Percentiles rank a stretch among this genome's conserved stretches.
Evolutionary conservation across 1,140 invertebrate species (phyloP).

Genomic region (Drosophila kanapiae): DNA sequence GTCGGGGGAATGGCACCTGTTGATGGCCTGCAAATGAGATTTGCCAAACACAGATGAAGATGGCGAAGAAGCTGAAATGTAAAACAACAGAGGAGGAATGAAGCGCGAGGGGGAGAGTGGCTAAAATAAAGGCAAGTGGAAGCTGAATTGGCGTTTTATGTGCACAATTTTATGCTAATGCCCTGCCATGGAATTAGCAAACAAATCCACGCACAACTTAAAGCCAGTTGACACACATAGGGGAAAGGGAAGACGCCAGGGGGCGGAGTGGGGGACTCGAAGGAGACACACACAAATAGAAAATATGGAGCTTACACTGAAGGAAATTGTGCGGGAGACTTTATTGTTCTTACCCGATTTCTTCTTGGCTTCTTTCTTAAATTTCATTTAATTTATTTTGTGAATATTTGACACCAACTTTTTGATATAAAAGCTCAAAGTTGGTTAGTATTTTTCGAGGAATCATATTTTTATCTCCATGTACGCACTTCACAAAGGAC

Average conservation of each 20-base stretch:
- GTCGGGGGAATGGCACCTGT: slow-evolving; percentile 52
- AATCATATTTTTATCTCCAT: background rate
- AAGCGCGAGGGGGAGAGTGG: background rate
- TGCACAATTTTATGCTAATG: slow-evolving; percentile 72
- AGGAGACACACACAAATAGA: slow-evolving; percentile 18
- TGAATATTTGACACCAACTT: too few relatives aligned
- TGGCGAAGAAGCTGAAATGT: slow-evolving; percentile 12
- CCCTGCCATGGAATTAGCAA: slow-evolving; percentile 52
- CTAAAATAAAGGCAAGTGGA: slow-evolving; percentile 3
- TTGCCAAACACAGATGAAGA: slow-evolving; percentile 30
- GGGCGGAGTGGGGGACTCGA: too few relatives aligned
- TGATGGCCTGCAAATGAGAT: slow-evolving; percentile 69
- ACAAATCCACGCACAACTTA: slow-evolving; percentile 56
- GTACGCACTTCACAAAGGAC: slow-evolving; percentile 40
- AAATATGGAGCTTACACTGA: slow-evolving; percentile 46
- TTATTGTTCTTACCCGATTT: too few relatives aligned
- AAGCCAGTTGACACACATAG: slow-evolving; percentile 59
- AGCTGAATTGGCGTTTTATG: slow-evolving; percentile 52
- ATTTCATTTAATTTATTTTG: too few relatives aligned
- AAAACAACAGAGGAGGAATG: background rate
- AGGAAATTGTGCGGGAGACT: background rate
- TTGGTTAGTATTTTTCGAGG: background rate
- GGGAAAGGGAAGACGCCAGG: background rate
- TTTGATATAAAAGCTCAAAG: background rate
- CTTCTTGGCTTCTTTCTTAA: too few relatives aligned